These are phyloP conservation scores for Pseudoatta argentina DNA, from an alignment of 1,140 invertebrate species.

Conservation along the genomic window DNA sequence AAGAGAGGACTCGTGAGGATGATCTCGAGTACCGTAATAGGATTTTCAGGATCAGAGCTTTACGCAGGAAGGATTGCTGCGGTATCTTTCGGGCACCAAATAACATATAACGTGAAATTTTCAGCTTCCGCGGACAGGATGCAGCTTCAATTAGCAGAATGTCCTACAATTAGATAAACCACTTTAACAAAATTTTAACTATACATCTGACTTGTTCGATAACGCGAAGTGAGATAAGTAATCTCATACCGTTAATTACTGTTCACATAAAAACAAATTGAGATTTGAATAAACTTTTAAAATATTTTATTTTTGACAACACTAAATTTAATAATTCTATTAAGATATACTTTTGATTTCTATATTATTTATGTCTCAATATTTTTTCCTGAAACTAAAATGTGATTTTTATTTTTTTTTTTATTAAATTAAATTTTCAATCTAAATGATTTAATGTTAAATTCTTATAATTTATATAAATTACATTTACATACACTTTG, in stretches of 20 bases:
- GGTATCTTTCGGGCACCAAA: conserved; percentile 54
- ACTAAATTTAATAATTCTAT: neutral
- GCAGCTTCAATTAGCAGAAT: conserved; percentile 41
- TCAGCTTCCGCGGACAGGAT: conserved; percentile 25
- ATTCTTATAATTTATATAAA: neutral
- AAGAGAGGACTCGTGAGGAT: conserved; percentile 31
- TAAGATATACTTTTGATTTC: neutral
- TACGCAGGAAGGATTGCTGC: conserved; percentile 23
- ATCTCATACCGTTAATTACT: conserved; percentile 20
- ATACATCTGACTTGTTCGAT: neutral
- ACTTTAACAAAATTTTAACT: conserved; percentile 29
- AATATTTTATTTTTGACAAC: neutral
- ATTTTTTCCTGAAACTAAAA: neutral
- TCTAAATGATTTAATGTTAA: neutral
- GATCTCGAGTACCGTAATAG: conserved; percentile 66
- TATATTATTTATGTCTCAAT: neutral
- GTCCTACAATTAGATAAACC: conserved; percentile 22
- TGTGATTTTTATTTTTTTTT: neutral
- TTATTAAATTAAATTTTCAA: neutral
- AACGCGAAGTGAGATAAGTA: neutral
- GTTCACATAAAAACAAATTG: neutral
- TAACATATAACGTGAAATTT: conserved; percentile 45
- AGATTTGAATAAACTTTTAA: neutral
- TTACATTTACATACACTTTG: neutral
- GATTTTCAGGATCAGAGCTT: conserved; percentile 70